Conservation (phyloP, 2,113 vertebrate species). For the Lycocorax pyrrhopterus region DNA sequence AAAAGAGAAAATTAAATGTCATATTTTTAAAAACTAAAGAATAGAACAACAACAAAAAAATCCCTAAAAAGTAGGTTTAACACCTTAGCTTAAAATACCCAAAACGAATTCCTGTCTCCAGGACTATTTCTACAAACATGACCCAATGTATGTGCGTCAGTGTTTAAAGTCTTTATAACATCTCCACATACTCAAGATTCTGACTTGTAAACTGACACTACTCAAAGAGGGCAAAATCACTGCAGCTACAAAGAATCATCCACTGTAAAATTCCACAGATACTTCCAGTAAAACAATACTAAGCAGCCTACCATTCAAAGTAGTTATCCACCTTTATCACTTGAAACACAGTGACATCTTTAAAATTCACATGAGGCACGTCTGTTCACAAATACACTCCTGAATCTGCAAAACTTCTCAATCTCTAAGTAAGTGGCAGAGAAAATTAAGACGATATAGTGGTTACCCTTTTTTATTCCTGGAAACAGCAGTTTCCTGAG, state of each 20-base stretch:
- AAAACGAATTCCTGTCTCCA: slow-evolving; percentile 19
- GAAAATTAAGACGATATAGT: background rate
- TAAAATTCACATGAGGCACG: background rate
- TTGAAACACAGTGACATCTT: background rate
- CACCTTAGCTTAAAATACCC: slow-evolving; percentile 45
- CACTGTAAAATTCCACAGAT: slow-evolving; percentile 49
- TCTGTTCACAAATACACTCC: background rate
- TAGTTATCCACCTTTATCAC: background rate
- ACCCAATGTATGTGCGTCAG: background rate
- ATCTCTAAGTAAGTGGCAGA: background rate
- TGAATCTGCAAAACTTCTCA: background rate
- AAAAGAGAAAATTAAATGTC: slow-evolving; percentile 2
- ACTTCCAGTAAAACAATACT: slow-evolving; percentile 30
- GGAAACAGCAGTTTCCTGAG: background rate
- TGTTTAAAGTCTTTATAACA: slow-evolving; percentile 21
- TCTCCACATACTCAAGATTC: slow-evolving; percentile 26
- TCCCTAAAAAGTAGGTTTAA: slow-evolving; percentile 25
- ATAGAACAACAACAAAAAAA: background rate
- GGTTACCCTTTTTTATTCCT: background rate
- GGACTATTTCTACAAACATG: background rate
- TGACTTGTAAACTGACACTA: slow-evolving; percentile 45
- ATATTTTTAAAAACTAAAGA: slow-evolving; percentile 38
- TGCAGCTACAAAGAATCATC: slow-evolving; percentile 39
- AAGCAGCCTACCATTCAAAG: background rate
- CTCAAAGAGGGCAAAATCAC: slow-evolving; percentile 57